Evolutionary conservation across 2,113 vertebrate species (phyloP), one percentile per base, ranked within the genome.

Genomic region (Budorcas taxicolor): DNA sequence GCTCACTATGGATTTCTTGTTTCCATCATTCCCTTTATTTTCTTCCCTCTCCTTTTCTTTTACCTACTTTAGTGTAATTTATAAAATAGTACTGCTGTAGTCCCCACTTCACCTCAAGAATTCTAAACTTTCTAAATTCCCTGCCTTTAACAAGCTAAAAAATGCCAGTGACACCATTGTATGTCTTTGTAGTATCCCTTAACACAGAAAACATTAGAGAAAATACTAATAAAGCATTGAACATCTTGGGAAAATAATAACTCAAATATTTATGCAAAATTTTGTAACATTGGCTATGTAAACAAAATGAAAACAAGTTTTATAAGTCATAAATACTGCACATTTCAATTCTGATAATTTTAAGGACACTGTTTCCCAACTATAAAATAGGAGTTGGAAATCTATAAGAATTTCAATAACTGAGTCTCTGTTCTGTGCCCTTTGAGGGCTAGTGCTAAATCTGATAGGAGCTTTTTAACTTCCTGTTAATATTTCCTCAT

Each of bases 401-500:
- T 2, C 2, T 87, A 13, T 67, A 36, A 87, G 13, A 89, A 90
- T 91, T 94, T 95, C 40, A 90, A 36, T 64, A 76, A n/a, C 62
- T 93, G 55, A 96, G 21, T 57, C 1, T 25, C 2, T 25, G 14
- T 6, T 90, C 47, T 10, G 2, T 96, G 43, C 1, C 57, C 16
- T 96, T 90, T 82, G 0, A 0, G 2, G 45, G 21, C 64, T 87
- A 52, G 91, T 91, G 55, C 5, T 94, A 87, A 87, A 92, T 86
- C n/a, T 90, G n/a, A 84, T 36, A 80, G 21, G 27, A 96, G 29
- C 76, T 50, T 94, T 97, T 93, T 87, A 84, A 88, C 31, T 13
- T 97, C 94, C 27, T 86, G 21, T 92, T 96, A 85, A 14, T 12
- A 31, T 87, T 96, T 97, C n/a, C 9, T 87, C 16, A 94, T 96